These are phyloP conservation scores for Conomelus anceps DNA, from an alignment of 2,888 invertebrate species.

Conservation along the genomic window DNA sequence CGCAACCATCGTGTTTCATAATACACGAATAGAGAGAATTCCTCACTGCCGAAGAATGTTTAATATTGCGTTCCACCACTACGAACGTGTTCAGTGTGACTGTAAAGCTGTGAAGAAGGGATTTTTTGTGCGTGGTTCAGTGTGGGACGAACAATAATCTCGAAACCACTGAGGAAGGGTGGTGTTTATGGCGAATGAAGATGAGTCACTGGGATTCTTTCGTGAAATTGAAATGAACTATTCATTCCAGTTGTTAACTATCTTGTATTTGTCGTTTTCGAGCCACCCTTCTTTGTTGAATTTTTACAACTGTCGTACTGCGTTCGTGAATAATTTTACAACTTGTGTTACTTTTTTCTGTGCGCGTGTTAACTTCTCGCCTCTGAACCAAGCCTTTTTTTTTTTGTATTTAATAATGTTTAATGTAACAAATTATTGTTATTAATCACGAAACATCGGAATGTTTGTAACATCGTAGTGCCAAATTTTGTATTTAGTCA, in stretches of 20 bases:
- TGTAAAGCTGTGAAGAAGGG: no score
- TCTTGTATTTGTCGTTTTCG: background rate
- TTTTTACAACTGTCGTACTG: no score
- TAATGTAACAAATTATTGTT: no score
- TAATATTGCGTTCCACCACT: background rate
- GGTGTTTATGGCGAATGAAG: background rate
- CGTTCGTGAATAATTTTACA: no score
- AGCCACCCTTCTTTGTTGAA: background rate
- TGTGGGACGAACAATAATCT: background rate
- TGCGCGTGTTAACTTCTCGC: no score
- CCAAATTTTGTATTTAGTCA: no score
- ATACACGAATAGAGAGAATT: conserved; percentile 1
- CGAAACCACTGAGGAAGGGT: background rate
- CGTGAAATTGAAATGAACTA: background rate
- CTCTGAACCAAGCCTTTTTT: no score
- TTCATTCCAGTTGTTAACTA: background rate
- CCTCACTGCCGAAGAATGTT: conserved; percentile 14
- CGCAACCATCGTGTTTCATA: background rate
- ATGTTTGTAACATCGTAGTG: no score
- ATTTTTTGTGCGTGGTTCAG: background rate
- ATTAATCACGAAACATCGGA: no score
- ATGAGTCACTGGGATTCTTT: background rate
- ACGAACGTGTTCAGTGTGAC: background rate
- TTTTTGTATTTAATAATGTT: no score
- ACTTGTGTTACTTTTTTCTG: no score